Evolutionary conservation across 35 echinoderm and acorn worm species (phyloP).

Genomic region (Acanthaster planci): DNA sequence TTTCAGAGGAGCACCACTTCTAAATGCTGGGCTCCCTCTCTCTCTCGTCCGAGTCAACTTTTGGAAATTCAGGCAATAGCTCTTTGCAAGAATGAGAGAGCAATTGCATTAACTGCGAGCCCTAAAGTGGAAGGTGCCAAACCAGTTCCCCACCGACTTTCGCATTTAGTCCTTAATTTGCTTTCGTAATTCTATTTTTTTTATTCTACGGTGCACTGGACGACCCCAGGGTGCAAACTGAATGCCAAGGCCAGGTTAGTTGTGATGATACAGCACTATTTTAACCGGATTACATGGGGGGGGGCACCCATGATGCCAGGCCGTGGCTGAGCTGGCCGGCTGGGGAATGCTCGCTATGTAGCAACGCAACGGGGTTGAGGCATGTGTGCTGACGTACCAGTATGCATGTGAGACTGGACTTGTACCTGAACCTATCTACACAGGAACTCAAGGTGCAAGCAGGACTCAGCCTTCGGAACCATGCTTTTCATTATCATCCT

Average conservation of each 20-base stretch:
- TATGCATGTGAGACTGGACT: neutral
- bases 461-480: too few species aligned
- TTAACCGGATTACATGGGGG: neutral
- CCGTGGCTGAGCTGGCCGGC: neutral
- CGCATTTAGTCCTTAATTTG: constrained; percentile 6
- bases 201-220: constrained; percentile 9
- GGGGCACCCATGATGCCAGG: neutral
- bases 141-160: neutral
- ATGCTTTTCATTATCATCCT: too few species aligned
- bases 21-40: too few species aligned
- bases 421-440: too few species aligned
- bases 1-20: too few species aligned
- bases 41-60: too few species aligned
- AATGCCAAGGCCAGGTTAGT: constrained; percentile 8
- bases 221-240: neutral
- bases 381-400: neutral
- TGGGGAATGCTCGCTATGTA: constrained; percentile 5
- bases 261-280: neutral
- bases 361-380: neutral
- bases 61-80: too few species aligned
- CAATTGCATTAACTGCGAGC: neutral
- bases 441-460: too few species aligned
- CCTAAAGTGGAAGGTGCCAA: neutral
- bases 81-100: neutral
- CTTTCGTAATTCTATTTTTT: neutral